Evolutionary conservation across 2,113 vertebrate species (phyloP).

Genomic region (Garra rufa): DNA sequence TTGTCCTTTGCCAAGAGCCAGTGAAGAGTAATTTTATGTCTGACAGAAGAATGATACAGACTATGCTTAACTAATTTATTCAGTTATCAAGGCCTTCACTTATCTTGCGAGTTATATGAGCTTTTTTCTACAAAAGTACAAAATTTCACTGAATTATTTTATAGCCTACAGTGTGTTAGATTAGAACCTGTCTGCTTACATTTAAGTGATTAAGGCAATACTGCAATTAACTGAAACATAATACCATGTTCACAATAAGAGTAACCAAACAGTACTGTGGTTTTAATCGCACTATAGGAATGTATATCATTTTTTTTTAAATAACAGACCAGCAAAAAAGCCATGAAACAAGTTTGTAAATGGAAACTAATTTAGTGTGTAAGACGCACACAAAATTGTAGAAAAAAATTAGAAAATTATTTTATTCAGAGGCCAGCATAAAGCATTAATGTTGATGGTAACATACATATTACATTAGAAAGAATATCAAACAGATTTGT

Average conservation of each 20-base stretch:
- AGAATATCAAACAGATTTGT: too few species aligned
- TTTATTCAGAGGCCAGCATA: neutral
- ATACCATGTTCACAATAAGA: neutral
- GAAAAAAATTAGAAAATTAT: too few species aligned
- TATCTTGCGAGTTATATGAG: neutral
- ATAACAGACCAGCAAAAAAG: neutral
- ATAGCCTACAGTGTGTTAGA: neutral
- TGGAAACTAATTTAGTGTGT: neutral
- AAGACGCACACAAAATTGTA: neutral
- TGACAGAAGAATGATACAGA: conserved; percentile 15
- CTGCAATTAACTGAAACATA: neutral
- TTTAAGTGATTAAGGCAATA: neutral
- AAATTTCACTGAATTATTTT: neutral
- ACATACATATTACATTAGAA: too few species aligned
- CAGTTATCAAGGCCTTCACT: neutral
- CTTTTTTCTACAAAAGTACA: neutral
- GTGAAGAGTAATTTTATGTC: neutral
- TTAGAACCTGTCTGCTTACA: neutral
- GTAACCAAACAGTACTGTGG: neutral
- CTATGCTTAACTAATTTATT: neutral
- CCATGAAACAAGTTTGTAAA: neutral
- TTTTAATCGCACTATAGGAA: neutral
- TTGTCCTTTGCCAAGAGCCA: neutral
- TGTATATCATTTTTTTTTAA: neutral
- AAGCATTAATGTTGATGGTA: too few species aligned